Conservation (phyloP, 2,888 invertebrate species). For the Athripsodes cinereus region DNA sequence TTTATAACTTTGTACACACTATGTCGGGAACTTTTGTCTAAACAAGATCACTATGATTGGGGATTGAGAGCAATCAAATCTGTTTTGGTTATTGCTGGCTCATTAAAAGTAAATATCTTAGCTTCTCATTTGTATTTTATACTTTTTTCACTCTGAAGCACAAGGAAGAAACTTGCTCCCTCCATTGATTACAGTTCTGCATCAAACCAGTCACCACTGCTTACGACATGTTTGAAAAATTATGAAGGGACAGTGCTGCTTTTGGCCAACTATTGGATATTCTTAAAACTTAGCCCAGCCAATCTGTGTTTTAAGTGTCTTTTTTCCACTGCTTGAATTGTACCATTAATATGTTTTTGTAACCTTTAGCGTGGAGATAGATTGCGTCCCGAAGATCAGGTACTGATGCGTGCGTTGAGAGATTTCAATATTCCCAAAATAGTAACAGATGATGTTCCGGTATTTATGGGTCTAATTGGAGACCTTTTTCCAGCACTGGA, state of each 20-base stretch:
- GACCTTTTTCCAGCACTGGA: constrained; percentile 90
- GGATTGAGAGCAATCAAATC: constrained; percentile 93
- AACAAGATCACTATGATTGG: constrained; percentile 97
- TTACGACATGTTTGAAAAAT: too few species aligned
- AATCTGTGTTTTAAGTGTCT: too few species aligned
- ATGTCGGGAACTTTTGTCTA: constrained; percentile 84
- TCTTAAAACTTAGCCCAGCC: too few species aligned
- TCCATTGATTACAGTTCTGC: too few species aligned
- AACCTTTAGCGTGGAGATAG: constrained; percentile 63
- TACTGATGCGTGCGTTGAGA: constrained; percentile 85
- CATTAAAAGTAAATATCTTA: constrained; percentile 65
- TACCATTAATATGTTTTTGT: too few species aligned
- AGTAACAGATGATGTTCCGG: constrained; percentile 83
- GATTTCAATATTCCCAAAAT: constrained; percentile 96
- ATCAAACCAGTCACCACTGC: too few species aligned
- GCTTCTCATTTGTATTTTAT: too few species aligned
- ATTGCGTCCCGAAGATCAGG: constrained; percentile 82
- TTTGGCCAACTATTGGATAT: too few species aligned
- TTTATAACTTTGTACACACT: constrained; percentile 90
- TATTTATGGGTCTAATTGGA: constrained; percentile 91
- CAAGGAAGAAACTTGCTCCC: too few species aligned
- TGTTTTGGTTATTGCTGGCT: constrained; percentile 89
- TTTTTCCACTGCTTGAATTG: too few species aligned
- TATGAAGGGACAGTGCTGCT: too few species aligned
- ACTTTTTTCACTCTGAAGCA: too few species aligned